Base-by-base conservation (phyloP, 2,113 vertebrate genomes). In the Triplophysa dalaica region DNA sequence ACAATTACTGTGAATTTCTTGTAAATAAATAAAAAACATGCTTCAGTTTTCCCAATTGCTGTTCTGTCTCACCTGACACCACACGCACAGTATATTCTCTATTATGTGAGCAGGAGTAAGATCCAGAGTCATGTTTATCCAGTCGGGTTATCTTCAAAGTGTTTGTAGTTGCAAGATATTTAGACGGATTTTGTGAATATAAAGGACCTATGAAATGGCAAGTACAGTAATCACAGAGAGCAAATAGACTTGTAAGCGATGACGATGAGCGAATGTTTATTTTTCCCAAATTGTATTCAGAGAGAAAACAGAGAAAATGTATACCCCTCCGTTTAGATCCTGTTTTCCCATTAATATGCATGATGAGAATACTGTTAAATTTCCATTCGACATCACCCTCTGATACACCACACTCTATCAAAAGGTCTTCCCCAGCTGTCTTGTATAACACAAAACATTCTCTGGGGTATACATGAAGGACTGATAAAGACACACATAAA, bases 261-360 rank as follows among this genome's bases (percentile, higher is more conserved):
- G 19, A 16, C 11, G 29, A 29, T 29, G 29, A 29, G 4, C 29
- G 4, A 29, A 29, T 29, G 29, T 29, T 29, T 29, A 29, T 29
- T 29, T 29, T 29, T 29, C 29, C 29, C 29, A 29, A 29, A 29
- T 4, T 29, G 29, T 29, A 29, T 29, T 4, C 4, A 29, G 29
- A 29, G 24, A 24, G 17, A 26, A 26, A 68, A 19, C 0, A 10
- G 1, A 41, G 4, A 38, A 14, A 78, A 29, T 33, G 5, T 56
- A 29, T 73, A 91, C 90, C 87, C 73, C 0, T 86, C 13, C 0
- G 0, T 13, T 0, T 0, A 0, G 1, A 0, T 13, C 74, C 56
- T 1, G 0, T 2, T 0, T 0, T 64, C 0, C 0, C 12, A 0
- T 0, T 0, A 6, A 26, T 3, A 1, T 0, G 0, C 0, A 4